Conservation (phyloP, 2,888 invertebrate species). For the Eupithecia subumbrata region DNA sequence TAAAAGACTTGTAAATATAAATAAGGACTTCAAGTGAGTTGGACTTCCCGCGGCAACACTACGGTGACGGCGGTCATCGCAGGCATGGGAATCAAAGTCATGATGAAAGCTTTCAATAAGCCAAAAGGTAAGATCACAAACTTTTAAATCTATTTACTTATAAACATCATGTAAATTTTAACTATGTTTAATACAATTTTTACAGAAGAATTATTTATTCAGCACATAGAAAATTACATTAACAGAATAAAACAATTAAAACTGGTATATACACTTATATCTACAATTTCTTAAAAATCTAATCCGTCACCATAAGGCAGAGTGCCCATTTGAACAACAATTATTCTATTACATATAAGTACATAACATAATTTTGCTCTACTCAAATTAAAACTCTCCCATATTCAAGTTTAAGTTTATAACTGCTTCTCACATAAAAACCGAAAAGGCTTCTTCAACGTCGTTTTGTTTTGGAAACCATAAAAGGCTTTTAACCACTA, state of each 20-base stretch:
- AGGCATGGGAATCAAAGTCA: slow-evolving; percentile 94
- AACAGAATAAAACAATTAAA: too few relatives aligned
- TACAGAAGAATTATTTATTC: too few relatives aligned
- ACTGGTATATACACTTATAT: too few relatives aligned
- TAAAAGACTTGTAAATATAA: slow-evolving; percentile 55
- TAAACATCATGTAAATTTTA: too few relatives aligned
- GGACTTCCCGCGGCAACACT: slow-evolving; percentile 61
- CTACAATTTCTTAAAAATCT: too few relatives aligned
- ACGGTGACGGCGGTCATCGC: slow-evolving; percentile 78
- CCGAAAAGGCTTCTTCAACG: slow-evolving; percentile 15
- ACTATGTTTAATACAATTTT: too few relatives aligned
- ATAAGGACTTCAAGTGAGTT: slow-evolving; percentile 49
- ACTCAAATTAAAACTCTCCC: background rate
- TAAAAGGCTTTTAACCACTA: slow-evolving; percentile 13
- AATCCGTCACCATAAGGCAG: too few relatives aligned
- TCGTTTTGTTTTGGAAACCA: slow-evolving; percentile 23
- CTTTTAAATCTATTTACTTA: background rate
- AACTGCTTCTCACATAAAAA: slow-evolving; percentile 4
- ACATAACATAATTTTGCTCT: background rate
- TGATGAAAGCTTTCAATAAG: slow-evolving; percentile 94
- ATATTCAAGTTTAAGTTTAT: background rate
- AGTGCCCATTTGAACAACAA: too few relatives aligned
- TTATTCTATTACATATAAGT: too few relatives aligned
- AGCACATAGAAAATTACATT: too few relatives aligned
- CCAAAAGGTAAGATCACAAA: slow-evolving; percentile 87